These are phyloP conservation scores for Gymnogyps californianus DNA, from an alignment of 2,113 vertebrate genomes.

Conservation along the genomic window DNA sequence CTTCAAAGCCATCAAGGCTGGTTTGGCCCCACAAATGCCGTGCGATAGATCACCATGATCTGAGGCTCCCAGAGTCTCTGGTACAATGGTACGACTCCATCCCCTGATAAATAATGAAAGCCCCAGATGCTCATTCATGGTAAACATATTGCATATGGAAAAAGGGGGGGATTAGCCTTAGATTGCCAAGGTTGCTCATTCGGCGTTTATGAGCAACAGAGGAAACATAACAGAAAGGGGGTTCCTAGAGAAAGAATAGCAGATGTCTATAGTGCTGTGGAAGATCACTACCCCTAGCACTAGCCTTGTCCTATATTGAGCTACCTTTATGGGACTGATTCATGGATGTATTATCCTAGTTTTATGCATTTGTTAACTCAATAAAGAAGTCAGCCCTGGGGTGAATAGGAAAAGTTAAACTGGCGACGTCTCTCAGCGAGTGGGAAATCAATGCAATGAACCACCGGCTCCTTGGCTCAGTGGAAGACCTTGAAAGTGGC, in stretches of 20 bases:
- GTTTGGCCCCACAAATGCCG: background rate
- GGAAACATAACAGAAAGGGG: background rate
- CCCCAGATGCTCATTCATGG: background rate
- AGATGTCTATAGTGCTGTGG: background rate
- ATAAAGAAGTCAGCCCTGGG: background rate
- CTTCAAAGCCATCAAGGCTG: background rate
- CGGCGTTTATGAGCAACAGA: background rate
- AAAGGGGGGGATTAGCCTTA: background rate
- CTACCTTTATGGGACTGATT: background rate
- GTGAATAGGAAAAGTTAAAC: background rate
- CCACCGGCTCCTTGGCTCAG: accelerated
- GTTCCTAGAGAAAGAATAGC: background rate
- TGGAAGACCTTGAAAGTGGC: background rate
- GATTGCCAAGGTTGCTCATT: background rate
- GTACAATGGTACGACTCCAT: background rate
- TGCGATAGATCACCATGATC: background rate
- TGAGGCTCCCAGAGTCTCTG: background rate
- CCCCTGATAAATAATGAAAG: background rate
- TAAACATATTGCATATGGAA: background rate
- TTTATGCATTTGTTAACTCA: background rate
- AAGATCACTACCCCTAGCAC: background rate
- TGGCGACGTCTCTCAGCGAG: accelerated
- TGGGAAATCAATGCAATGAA: background rate
- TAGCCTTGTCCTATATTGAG: background rate
- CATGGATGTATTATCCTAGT: background rate